Percentiles rank a stretch among this genome's conserved stretches.
phyloP scores from a whole-genome alignment of 2,797 vertebrate genomes.

The Falco biarmicus region DNA sequence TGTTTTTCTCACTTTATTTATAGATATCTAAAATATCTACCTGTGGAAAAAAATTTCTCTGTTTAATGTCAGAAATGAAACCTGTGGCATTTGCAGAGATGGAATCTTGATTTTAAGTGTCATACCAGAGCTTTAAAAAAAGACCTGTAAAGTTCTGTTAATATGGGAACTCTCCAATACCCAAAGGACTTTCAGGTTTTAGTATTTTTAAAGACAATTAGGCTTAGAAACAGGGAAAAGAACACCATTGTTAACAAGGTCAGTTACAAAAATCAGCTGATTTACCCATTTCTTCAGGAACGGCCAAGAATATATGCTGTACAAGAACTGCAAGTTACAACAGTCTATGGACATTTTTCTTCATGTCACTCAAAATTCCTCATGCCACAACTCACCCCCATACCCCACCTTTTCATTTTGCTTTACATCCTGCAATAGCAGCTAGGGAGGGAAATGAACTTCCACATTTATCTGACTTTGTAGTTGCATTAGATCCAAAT shows the following conservation, averaged over 20 bases:
- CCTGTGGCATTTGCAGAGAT: not conserved
- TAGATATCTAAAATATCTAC: not conserved
- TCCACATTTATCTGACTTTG: not conserved
- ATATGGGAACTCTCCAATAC: not conserved
- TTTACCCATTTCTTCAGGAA: not conserved
- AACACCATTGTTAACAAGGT: not conserved
- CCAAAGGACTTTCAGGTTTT: not conserved
- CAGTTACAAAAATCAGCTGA: not conserved
- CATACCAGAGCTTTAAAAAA: not conserved
- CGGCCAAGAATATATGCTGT: rapidly evolving
- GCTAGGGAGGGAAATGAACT: not conserved
- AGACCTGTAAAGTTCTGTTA: not conserved
- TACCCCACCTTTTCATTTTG: not conserved
- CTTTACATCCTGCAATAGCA: not conserved
- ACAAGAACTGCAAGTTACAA: not conserved
- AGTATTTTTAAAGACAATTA: not conserved
- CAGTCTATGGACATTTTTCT: not conserved
- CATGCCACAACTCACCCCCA: too few species aligned
- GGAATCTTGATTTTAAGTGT: not conserved
- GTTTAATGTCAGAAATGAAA: not conserved
- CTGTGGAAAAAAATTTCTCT: not conserved
- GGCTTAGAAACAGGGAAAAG: not conserved
- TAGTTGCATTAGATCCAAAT: not conserved
- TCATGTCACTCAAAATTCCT: not conserved
- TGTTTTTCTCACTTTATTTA: not conserved